Conservation (phyloP, 1,140 invertebrate species). For the Hydropsyche tenuis region DNA sequence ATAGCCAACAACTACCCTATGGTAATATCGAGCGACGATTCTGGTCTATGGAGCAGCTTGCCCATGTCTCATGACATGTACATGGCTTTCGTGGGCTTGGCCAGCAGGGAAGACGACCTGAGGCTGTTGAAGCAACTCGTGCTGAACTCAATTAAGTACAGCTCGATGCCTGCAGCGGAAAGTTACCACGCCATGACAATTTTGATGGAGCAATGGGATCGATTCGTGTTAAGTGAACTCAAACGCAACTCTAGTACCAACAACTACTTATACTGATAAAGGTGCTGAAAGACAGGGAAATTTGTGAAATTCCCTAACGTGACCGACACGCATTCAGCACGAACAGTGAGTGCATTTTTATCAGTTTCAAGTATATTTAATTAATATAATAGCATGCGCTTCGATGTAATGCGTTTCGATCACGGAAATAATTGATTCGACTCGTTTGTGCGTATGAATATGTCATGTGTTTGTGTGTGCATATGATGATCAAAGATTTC, state of each 20-base stretch:
- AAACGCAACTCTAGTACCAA: neutral
- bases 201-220: neutral
- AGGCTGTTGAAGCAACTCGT: constrained; percentile 79
- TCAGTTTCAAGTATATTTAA: no score
- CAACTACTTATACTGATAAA: no score
- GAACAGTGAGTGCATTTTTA: constrained; percentile 8
- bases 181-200: neutral
- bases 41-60: constrained; percentile 76
- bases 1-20: constrained; percentile 69
- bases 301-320: no score
- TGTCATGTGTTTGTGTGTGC: no score
- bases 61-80: constrained; percentile 84
- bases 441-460: no score
- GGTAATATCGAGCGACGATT: constrained; percentile 77
- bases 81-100: constrained; percentile 80
- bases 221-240: neutral
- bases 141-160: constrained; percentile 76
- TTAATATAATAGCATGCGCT: no score
- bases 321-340: no score
- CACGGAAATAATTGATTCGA: no score
- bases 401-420: no score
- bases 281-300: no score
- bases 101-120: constrained; percentile 73
- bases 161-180: constrained; percentile 26
- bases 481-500: no score